Percentiles rank a stretch among this genome's conserved stretches.
Conservation (phyloP, 35 echinoderm and acorn worm genomes). For the Lytechinus variegatus region DNA sequence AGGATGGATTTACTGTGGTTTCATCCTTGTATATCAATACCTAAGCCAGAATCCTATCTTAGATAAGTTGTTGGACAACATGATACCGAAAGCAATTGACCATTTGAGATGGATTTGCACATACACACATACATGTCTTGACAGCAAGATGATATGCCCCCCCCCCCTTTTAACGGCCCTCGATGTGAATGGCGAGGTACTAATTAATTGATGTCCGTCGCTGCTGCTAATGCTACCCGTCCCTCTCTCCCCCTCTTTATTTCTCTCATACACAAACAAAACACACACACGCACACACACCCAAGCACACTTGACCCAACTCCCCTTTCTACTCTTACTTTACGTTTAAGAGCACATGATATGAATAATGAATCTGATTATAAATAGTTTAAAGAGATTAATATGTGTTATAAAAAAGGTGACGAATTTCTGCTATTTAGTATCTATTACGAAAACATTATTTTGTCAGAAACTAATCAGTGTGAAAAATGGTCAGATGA, state of each 20-base stretch:
- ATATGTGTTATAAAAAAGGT: no score
- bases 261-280: no score
- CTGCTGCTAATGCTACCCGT: background rate
- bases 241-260: background rate
- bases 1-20: conserved; percentile 27
- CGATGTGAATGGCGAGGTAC: background rate
- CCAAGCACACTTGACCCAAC: no score
- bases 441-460: no score
- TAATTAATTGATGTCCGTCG: background rate
- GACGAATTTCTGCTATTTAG: no score
- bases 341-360: no score
- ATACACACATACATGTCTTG: background rate
- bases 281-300: no score
- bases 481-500: no score
- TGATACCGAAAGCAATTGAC: conserved; percentile 1
- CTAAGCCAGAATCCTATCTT: background rate
- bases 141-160: background rate
- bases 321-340: no score
- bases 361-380: no score
- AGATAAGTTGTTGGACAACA: background rate
- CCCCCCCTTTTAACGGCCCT: background rate
- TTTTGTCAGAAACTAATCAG: no score
- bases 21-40: conserved; percentile 19
- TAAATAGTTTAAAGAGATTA: no score
- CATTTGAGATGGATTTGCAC: background rate